Base-by-base conservation (phyloP, 2,797 vertebrate genomes). In the Nannoperca australis region DNA sequence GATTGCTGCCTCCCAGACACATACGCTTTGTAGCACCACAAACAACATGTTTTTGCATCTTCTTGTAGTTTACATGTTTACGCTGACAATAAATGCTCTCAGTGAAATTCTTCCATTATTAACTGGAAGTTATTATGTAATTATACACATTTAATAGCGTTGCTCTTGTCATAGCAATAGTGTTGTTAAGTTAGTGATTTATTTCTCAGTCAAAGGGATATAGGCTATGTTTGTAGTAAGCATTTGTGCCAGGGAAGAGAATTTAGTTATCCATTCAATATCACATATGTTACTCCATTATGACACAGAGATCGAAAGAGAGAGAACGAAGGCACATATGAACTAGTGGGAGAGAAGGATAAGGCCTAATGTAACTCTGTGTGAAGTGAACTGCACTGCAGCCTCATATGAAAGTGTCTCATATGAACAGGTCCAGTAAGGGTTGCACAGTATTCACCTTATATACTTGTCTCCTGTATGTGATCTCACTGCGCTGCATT, bases 1-100 rank as follows among this genome's bases (percentile, higher is more conserved):
- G 54, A 88, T 88, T 40, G 24, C 11, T 70, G 59, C 69, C 45
- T 81, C 56, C 30, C 22, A 82, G 83, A 72, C 66, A 76, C 9
- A 27, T 55, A 8, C 15, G 44, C 13, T 64, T 58, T 55, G 54
- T 60, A 65, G 62, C 55, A 50, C n/a, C 62, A 59, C 34, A 74
- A 68, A 54, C 17, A 24, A 20, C 7, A 45, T 11, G 12, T 68
- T 11, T 18, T 71, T 66, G 42, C 9, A 20, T 77, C 83, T 84
- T 73, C 20, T 60, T 54, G 4, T 51, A 22, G 40, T 66, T 82
- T 60, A 58, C 38, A 59, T 66, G 36, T 44, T 51, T 24, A 49
- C 10, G 50, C 10, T 45, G 59, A 77, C 36, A 54, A 17, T 18
- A 70, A 70, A 59, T 40, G 20, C 18, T 65, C 14, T 72, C n/a